Evolutionary conservation across 2,888 invertebrate genomes (phyloP).

Genomic region (Lasioglossum pauxillum): DNA sequence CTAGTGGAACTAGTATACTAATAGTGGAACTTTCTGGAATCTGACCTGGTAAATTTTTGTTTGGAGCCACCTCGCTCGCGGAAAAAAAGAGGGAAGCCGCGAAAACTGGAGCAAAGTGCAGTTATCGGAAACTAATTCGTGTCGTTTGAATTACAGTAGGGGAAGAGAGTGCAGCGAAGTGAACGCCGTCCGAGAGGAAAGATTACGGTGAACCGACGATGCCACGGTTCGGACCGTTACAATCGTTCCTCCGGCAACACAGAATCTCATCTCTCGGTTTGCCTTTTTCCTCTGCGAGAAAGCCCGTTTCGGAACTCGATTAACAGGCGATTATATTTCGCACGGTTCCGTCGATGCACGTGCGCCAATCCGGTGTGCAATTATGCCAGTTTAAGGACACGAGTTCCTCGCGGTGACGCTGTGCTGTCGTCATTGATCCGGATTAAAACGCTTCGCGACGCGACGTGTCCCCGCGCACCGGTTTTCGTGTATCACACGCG

Average conservation of each 20-base stretch:
- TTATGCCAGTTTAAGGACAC: constrained; percentile 10
- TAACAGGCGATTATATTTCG: neutral
- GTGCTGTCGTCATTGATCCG: neutral
- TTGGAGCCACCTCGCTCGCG: neutral
- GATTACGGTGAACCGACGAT: constrained; percentile 70
- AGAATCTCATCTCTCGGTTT: constrained; percentile 68
- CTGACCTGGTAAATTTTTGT: neutral
- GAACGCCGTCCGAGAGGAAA: constrained; percentile 60
- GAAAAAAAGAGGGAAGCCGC: constrained; percentile 15
- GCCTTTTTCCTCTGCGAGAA: constrained; percentile 25
- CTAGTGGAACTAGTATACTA: neutral
- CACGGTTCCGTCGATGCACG: neutral
- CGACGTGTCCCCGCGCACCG: neutral
- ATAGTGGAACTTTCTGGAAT: neutral
- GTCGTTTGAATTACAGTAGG: constrained; percentile 47
- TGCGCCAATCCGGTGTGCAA: neutral
- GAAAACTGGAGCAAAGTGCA: constrained; percentile 46
- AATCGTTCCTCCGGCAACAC: constrained; percentile 61
- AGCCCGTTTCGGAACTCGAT: constrained; percentile 19
- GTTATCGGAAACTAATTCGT: constrained; percentile 60
- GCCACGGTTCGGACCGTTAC: constrained; percentile 14
- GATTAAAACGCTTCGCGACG: constrained; percentile 1
- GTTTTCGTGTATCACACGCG: neutral
- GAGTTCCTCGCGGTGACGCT: neutral
- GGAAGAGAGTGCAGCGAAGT: constrained; percentile 35